These are phyloP conservation scores for Dryobotodes eremita DNA, from an alignment of 2,888 invertebrate genomes.

Conservation along the genomic window DNA sequence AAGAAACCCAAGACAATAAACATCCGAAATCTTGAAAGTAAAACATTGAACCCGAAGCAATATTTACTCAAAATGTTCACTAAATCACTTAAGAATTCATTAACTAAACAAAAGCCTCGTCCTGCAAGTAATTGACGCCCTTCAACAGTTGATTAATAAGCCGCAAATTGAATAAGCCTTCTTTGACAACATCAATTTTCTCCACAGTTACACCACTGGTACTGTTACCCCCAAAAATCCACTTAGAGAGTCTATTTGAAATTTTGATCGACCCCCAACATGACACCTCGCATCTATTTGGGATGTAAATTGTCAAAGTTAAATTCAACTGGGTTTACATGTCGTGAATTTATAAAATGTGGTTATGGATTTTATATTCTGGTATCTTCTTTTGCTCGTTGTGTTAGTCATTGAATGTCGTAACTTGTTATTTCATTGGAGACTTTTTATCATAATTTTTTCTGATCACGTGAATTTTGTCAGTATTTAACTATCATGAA, in stretches of 20 bases:
- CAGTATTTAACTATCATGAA: neutral
- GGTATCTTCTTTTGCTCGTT: neutral
- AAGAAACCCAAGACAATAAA: neutral
- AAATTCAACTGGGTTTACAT: slow-evolving; percentile 76
- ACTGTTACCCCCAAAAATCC: slow-evolving; percentile 87
- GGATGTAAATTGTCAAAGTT: slow-evolving; percentile 90
- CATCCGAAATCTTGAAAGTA: slow-evolving; percentile 8
- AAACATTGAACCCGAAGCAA: slow-evolving; percentile 7
- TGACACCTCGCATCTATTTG: slow-evolving; percentile 89
- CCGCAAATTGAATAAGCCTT: slow-evolving; percentile 87
- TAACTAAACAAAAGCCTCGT: slow-evolving; percentile 76
- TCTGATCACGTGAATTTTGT: neutral
- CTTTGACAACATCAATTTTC: slow-evolving; percentile 90
- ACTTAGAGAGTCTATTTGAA: slow-evolving; percentile 88
- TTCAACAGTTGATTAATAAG: slow-evolving; percentile 85
- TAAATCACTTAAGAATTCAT: slow-evolving; percentile 73
- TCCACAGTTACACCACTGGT: slow-evolving; percentile 81
- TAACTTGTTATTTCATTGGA: neutral
- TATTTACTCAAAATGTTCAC: slow-evolving; percentile 43
- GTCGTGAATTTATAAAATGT: slow-evolving; percentile 50
- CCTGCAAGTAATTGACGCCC: slow-evolving; percentile 73
- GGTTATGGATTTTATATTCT: neutral
- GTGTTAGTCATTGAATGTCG: neutral
- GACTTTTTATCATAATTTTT: neutral
- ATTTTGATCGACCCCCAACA: slow-evolving; percentile 89